phyloP scores from a whole-genome alignment of 2,888 invertebrate species.

The Synergus gifuensis region DNA sequence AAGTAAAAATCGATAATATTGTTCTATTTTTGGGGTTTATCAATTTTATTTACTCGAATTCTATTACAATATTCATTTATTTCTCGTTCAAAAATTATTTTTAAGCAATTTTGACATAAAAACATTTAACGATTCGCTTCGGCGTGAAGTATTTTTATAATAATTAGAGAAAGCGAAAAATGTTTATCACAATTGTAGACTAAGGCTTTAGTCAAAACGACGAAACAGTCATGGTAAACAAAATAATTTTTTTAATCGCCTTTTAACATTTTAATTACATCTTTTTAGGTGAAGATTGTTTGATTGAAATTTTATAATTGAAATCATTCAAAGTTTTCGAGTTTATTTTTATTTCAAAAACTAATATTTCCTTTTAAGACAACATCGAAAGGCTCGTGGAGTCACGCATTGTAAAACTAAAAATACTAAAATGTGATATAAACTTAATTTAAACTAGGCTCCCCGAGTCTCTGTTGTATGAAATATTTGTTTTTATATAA shows the following conservation, averaged over 20 bases:
- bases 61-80: background rate
- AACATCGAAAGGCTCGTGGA: background rate
- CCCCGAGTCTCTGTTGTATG: background rate
- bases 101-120: background rate
- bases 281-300: no score
- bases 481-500: constrained; percentile 57
- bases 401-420: constrained; percentile 10
- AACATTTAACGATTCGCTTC: constrained; percentile 1
- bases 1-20: background rate
- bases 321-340: no score
- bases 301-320: no score
- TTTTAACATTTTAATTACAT: background rate
- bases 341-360: no score
- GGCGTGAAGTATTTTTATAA: constrained; percentile 2
- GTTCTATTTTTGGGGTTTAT: background rate
- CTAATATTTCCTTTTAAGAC: no score
- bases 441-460: background rate
- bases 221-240: background rate
- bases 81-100: background rate
- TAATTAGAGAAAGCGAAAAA: background rate
- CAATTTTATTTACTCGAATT: background rate
- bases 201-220: background rate
- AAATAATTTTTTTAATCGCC: background rate
- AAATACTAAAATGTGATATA: constrained; percentile 36
- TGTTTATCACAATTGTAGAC: background rate